These are phyloP conservation scores for Troilus luridus DNA, from an alignment of 2,888 invertebrate species.

Conservation along the genomic window DNA sequence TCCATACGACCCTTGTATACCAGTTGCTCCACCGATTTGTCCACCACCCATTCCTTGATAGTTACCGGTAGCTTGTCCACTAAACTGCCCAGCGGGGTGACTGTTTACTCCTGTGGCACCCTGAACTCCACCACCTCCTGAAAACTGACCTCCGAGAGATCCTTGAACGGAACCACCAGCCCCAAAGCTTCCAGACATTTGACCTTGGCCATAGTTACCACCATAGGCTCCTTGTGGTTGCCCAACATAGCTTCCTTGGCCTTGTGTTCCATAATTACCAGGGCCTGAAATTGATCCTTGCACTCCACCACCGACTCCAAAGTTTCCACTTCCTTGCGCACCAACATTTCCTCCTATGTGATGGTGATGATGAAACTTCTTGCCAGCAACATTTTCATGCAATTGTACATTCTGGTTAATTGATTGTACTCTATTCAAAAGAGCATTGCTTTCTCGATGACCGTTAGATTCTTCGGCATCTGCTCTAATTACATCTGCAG, in stretches of 20 bases:
- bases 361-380: conserved; percentile 53
- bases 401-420: background rate
- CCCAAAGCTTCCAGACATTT: conserved; percentile 56
- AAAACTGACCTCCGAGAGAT: conserved; percentile 52
- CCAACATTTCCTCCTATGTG: conserved; percentile 59
- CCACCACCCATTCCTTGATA: conserved; percentile 54
- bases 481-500: background rate
- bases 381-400: background rate
- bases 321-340: conserved; percentile 57
- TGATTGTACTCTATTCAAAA: conserved; percentile 6
- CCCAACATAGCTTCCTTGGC: conserved; percentile 56
- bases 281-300: conserved; percentile 44
- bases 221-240: conserved; percentile 36
- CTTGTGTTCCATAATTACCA: conserved; percentile 33
- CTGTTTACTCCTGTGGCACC: conserved; percentile 4
- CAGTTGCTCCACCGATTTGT: conserved; percentile 21
- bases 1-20: conserved; percentile 32
- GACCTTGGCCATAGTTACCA: conserved; percentile 31
- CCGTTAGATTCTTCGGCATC: background rate
- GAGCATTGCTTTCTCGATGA: background rate
- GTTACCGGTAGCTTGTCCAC: conserved; percentile 36
- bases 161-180: conserved; percentile 59
- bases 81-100: conserved; percentile 33
- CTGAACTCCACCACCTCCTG: conserved; percentile 48
- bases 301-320: conserved; percentile 59